Evolutionary conservation across 2,888 invertebrate genomes (phyloP).

Genomic region (Plebejus melissa): DNA sequence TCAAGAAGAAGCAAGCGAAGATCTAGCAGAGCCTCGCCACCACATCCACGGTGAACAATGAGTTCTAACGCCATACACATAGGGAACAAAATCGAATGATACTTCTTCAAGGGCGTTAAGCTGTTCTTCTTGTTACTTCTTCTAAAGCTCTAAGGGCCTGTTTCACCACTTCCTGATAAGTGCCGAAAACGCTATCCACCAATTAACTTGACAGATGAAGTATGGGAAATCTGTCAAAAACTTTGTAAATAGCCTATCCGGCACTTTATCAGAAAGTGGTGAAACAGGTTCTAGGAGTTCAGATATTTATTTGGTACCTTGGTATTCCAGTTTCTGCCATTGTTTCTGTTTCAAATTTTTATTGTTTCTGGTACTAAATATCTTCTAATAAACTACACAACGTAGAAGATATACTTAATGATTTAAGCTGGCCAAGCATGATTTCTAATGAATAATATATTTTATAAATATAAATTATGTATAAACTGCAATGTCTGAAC

Average conservation of each 20-base stretch:
- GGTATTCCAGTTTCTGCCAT: neutral
- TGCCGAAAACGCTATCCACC: too few species aligned
- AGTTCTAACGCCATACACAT: neutral
- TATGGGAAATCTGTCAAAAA: too few species aligned
- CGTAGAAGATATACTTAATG: neutral
- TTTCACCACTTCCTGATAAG: too few species aligned
- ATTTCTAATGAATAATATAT: neutral
- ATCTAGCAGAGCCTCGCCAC: constrained; percentile 31
- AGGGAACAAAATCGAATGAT: constrained; percentile 36
- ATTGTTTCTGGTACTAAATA: neutral
- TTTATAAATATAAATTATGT: neutral
- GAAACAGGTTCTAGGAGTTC: neutral
- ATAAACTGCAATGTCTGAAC: neutral
- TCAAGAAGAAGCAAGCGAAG: constrained; percentile 47
- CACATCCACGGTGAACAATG: constrained; percentile 44
- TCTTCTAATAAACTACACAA: neutral
- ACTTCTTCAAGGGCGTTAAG: constrained; percentile 23
- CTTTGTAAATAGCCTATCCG: too few species aligned
- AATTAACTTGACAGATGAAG: too few species aligned
- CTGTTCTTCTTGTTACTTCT: constrained; percentile 16
- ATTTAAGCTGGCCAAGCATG: neutral
- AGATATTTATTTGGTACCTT: neutral
- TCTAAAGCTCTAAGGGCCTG: too few species aligned
- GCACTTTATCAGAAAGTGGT: too few species aligned
- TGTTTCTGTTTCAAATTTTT: neutral